Evolutionary conservation across 2,113 vertebrate species (phyloP).

Genomic region (Chaetodon auriga): DNA sequence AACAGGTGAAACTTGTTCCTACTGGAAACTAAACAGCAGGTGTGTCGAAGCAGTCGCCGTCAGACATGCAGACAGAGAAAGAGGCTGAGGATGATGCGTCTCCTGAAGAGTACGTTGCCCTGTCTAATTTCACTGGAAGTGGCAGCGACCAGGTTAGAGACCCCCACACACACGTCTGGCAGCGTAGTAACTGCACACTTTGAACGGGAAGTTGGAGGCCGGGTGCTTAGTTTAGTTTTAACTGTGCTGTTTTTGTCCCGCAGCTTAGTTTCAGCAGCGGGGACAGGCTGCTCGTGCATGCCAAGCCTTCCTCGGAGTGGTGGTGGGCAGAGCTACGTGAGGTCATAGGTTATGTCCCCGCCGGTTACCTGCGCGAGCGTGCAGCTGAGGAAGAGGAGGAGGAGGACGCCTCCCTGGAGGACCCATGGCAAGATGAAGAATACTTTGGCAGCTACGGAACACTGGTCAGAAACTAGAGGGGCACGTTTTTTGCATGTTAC

Average conservation of each 20-base stretch:
- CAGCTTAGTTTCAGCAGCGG: slow-evolving; percentile 71
- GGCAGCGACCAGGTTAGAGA: slow-evolving; percentile 74
- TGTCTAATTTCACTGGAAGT: slow-evolving; percentile 66
- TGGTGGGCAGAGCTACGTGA: slow-evolving; percentile 86
- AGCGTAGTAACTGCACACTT: background rate
- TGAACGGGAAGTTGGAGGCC: too few species aligned
- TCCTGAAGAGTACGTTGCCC: slow-evolving; percentile 65
- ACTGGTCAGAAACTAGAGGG: slow-evolving; percentile 69
- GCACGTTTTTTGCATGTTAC: background rate
- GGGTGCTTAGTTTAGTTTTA: background rate
- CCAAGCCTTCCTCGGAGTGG: slow-evolving; percentile 82
- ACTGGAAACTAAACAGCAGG: background rate
- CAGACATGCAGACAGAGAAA: slow-evolving; percentile 53
- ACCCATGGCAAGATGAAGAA: slow-evolving; percentile 88
- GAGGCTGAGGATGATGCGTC: slow-evolving; percentile 39
- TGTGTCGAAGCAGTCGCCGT: background rate
- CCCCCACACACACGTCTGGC: background rate
- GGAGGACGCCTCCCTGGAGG: slow-evolving; percentile 63
- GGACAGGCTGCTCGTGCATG: slow-evolving; percentile 75
- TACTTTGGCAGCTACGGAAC: slow-evolving; percentile 87
- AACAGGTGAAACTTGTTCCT: background rate
- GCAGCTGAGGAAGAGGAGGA: slow-evolving; percentile 56
- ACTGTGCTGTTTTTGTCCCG: background rate
- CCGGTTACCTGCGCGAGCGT: slow-evolving; percentile 70
- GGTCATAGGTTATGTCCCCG: slow-evolving; percentile 84